Base-by-base conservation (phyloP, 2,797 vertebrate genomes). In the Diglossa cyanea region DNA sequence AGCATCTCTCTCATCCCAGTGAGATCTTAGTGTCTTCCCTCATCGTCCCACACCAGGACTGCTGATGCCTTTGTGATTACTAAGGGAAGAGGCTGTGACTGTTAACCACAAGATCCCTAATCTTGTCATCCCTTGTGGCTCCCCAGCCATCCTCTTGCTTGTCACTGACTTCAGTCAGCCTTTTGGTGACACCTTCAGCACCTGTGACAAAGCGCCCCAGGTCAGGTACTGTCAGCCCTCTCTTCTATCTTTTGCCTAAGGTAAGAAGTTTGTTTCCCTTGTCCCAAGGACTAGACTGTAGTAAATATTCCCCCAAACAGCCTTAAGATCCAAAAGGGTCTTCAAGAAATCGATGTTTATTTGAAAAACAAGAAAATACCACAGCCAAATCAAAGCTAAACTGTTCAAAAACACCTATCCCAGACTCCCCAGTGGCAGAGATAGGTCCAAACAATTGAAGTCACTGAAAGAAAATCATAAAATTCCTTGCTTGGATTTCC, bases 301-400 rank as follows among this genome's bases (percentile, higher is more conserved):
- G 76, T 63, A 95, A 95, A 93, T 96, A 91, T 91, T 84, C 33
- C 47, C 61, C 91, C 45, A 85, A 91, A 94, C 77, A 80, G 48
- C 39, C 35, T 75, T 83, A 83, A 88, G 72, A 96, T 93, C 66
- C 86, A 82, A 95, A 94, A 89, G 13, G 35, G 16, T 44, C 76
- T 89, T 93, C 85, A 71, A 85, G 82, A 96, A 96, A 95, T 96
- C 86, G 24, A 96, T 96, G 63, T 95, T 93, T 96, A 86, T 91
- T 93, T 96, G 88, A 95, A 95, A 97, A 96, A 89, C 85, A 96
- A 86, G 86, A 89, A 82, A 96, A 94, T 83, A 89, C 72, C 60
- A 39, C 19, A 11, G 47, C 26, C 50, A 93, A 95, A 97, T 96
- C 95, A 97, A 97, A 97, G 95, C 28, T 74, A 63, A 97, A 62